Conservation (phyloP, 2,888 invertebrate genomes). For the Tachina grossa region DNA sequence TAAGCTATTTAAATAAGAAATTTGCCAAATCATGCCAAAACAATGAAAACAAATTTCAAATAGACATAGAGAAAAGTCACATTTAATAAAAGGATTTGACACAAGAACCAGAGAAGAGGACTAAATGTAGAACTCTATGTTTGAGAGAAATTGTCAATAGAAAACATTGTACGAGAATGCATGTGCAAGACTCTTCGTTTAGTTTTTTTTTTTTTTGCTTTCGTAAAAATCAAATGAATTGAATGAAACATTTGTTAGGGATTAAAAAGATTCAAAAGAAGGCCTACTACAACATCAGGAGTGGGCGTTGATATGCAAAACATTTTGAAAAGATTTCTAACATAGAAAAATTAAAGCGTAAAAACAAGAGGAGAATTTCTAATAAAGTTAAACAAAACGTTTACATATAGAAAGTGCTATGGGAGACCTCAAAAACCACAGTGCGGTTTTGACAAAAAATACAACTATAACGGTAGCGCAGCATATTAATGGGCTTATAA, state of each 20-base stretch:
- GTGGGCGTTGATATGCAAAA: constrained; percentile 66
- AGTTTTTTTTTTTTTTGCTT: constrained; percentile 10
- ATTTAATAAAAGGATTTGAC: constrained; percentile 80
- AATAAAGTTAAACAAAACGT: constrained; percentile 2
- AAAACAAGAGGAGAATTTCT: constrained; percentile 15
- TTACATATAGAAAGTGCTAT: background rate
- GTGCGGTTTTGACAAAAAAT: constrained; percentile 54
- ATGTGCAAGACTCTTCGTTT: constrained; percentile 26
- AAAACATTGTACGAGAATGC: constrained; percentile 30
- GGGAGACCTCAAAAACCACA: constrained; percentile 69
- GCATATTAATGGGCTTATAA: constrained; percentile 77
- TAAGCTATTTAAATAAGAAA: constrained; percentile 56
- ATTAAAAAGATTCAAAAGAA: constrained; percentile 77
- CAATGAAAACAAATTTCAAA: constrained; percentile 25
- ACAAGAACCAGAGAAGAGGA: constrained; percentile 72
- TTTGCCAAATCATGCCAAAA: constrained; percentile 65
- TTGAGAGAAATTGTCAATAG: constrained; percentile 2
- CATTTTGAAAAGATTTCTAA: constrained; percentile 9
- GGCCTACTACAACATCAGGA: background rate
- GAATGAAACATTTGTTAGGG: constrained; percentile 76
- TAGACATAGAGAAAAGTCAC: constrained; percentile 76
- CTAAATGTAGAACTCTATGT: background rate
- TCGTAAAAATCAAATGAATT: constrained; percentile 1
- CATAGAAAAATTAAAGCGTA: constrained; percentile 68
- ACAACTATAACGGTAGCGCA: constrained; percentile 72